Conservation (phyloP, 1,140 invertebrate species). For the Geopemphigus sp. region DNA sequence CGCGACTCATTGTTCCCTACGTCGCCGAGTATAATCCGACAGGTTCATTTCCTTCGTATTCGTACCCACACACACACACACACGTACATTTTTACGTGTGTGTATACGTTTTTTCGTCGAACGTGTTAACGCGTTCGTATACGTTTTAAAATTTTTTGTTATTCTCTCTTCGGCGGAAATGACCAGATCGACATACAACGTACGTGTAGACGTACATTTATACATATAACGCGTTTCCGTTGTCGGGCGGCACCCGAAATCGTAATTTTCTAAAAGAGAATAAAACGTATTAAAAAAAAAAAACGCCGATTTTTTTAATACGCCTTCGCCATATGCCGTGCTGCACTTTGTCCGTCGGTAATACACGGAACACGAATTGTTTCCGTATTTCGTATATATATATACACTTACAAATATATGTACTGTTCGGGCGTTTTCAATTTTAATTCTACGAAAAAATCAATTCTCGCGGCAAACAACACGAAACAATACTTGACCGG, state of each 20-base stretch:
- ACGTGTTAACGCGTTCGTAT: background rate
- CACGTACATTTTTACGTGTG: background rate
- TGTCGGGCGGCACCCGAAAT: background rate
- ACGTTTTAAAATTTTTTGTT: background rate
- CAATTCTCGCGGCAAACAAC: too few species aligned
- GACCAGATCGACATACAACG: conserved; percentile 10
- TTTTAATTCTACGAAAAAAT: too few species aligned
- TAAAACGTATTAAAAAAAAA: background rate
- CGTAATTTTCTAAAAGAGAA: background rate
- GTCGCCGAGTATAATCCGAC: background rate
- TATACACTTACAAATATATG: too few species aligned
- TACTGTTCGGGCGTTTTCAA: too few species aligned
- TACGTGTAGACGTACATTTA: too few species aligned
- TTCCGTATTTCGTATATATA: too few species aligned
- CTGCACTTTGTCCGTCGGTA: background rate
- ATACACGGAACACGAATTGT: too few species aligned
- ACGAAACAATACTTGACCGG: too few species aligned
- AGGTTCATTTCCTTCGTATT: conserved; percentile 10
- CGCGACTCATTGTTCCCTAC: conserved; percentile 8
- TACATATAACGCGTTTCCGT: conserved; percentile 17
- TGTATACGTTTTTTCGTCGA: background rate
- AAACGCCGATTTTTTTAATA: background rate
- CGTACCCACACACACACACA: background rate
- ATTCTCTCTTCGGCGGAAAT: conserved; percentile 3
- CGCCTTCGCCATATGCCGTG: background rate